Conservation (phyloP, 35 echinoderm and acorn worm species). For the Apostichopus japonicus region DNA sequence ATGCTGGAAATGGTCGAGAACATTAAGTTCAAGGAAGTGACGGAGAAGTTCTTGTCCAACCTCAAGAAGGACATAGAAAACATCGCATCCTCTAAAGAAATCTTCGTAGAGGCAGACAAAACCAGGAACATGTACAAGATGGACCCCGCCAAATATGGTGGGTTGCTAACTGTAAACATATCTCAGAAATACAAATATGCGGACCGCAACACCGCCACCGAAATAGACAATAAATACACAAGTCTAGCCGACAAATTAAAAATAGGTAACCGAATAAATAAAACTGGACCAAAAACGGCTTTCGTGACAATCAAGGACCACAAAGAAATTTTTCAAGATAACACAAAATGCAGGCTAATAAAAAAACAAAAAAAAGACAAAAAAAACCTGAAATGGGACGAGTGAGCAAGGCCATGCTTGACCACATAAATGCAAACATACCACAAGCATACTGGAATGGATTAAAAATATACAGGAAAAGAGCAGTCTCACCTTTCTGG, state of each 20-base stretch:
- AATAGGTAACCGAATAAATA: background rate
- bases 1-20: too few relatives aligned
- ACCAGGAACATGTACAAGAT: constrained; percentile 37
- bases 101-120: background rate
- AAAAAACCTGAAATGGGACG: constrained; percentile 20
- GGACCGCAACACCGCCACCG: background rate
- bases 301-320: constrained; percentile 7
- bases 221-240: background rate
- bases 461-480: background rate
- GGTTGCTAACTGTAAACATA: background rate
- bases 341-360: constrained; percentile 19
- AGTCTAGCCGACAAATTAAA: background rate
- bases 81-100: background rate
- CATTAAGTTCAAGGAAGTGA: too few relatives aligned
- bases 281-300: background rate
- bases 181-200: constrained; percentile 9
- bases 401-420: background rate
- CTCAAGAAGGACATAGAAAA: too few relatives aligned
- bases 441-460: too few relatives aligned
- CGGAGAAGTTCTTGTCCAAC: too few relatives aligned
- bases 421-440: too few relatives aligned
- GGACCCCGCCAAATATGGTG: background rate
- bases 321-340: background rate
- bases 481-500: too few relatives aligned
- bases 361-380: too few relatives aligned